These are phyloP conservation scores for Diarsia rubi DNA, from an alignment of 2,888 invertebrate genomes.

Conservation along the genomic window DNA sequence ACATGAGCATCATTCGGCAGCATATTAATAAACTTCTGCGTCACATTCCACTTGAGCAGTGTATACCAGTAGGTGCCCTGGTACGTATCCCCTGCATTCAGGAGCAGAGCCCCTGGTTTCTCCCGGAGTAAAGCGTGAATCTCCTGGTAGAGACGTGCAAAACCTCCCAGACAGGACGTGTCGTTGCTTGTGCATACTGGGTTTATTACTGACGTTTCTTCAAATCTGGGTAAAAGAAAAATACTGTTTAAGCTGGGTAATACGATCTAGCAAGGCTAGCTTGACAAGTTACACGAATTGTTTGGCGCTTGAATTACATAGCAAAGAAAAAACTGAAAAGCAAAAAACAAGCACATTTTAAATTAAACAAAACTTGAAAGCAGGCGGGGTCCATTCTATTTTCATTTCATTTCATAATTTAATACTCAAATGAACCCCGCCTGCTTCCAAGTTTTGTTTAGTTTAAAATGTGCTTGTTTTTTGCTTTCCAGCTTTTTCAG, in stretches of 20 bases:
- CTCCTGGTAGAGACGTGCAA: conserved; percentile 92
- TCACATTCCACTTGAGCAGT: conserved; percentile 93
- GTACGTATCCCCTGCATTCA: conserved; percentile 96
- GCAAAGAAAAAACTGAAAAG: too few relatives aligned
- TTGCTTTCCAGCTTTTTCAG: too few relatives aligned
- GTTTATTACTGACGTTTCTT: conserved; percentile 90
- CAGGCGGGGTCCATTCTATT: too few relatives aligned
- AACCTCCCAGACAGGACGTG: conserved; percentile 92
- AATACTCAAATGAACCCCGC: too few relatives aligned
- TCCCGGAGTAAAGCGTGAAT: conserved; percentile 85
- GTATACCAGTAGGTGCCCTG: conserved; percentile 96
- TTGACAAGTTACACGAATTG: not conserved
- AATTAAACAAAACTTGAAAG: too few relatives aligned
- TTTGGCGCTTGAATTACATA: not conserved
- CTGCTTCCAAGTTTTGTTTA: too few relatives aligned
- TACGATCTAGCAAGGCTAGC: not conserved
- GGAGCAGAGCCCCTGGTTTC: conserved; percentile 91
- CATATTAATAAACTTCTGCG: conserved; percentile 94
- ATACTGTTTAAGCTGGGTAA: not conserved
- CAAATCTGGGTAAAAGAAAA: conserved; percentile 86
- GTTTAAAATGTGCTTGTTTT: too few relatives aligned
- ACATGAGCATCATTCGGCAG: conserved; percentile 95
- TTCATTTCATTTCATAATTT: too few relatives aligned
- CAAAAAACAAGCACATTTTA: too few relatives aligned
- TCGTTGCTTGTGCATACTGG: conserved; percentile 89